Evolutionary conservation across 1,140 invertebrate genomes (phyloP), one percentile per base, ranked within the genome.

Genomic region (Trichoplusia ni): DNA sequence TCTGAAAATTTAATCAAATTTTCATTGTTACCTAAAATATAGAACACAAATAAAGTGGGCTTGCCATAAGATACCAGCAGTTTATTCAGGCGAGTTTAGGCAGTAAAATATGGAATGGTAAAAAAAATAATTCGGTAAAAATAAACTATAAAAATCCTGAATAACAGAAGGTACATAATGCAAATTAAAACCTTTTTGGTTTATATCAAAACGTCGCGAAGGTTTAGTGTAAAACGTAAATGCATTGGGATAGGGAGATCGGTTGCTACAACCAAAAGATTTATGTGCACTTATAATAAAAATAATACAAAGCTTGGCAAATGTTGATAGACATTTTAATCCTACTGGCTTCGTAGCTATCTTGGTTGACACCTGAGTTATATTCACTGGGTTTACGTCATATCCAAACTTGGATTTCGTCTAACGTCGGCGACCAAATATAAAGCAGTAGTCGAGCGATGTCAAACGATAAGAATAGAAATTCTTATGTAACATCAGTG

Each of bases 101-200:
- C 46, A 49, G 46, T 25, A n/a, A 29, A 49, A 27, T 31, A 49
- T 49, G 46, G 46, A 49, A 49, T 49, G 46, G 21, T 25, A 29
- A 49, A 18, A 46, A 11, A 49, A 29, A 29, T 18, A 49, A 49
- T 31, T 49, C 46, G 46, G 27, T 29, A 49, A 4, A 49, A 49
- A 49, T 49, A 49, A 49, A 31, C 46, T 31, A 13, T 31, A 18
- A 27, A 31, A 40, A 49, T 29, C 46, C 7, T 49, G 27, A 49
- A 25, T 49, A 49, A 14, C 19, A 49, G 14, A 13, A 29, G 46
- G 46, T 49, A 14, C 23, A 47, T 47, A 18, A 29, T 13, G 44
- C 25, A 31, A 5, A 4, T 11, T 49, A 27, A 7, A 14, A 27
- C 25, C 23, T 47, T 47, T 31, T 31, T 9, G 13, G 25, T 31